Evolutionary conservation across 2,797 vertebrate species (phyloP), one percentile per base, ranked within the genome.

Genomic region (Hemitrygon akajei): DNA sequence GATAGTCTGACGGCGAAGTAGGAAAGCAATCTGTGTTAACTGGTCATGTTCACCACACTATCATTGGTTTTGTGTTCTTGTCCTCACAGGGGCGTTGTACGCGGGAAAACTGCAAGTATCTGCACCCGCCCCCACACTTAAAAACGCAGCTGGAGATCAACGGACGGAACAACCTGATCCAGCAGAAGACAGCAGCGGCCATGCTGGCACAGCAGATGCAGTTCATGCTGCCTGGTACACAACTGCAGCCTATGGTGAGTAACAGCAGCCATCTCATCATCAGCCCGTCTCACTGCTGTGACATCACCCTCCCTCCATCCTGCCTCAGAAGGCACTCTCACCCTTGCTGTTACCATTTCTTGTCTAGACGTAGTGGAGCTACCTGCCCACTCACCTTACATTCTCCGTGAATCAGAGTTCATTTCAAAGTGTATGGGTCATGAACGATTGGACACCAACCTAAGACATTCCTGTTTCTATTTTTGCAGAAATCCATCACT

Each of bases 171-270:
- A 99, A 99, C 97, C 97, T 99, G 96, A 99, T 99, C 96, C 98
- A 99, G 96, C 98, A 99, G 96, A 99, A 99, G 97, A 98, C 98
- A 0, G 97, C 98, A 0, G 98, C 98, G 30, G 98, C 98, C 96
- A 99, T 99, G 98, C 98, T 99, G 94, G 97, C 99, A 95, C 99
- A 99, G 96, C 98, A 99, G 95, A 98, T 99, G 98, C 99, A 99
- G 96, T 98, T 98, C 96, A 98, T 99, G 98, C 96, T 99, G 91
- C 98, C 98, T 0, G 98, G 98, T 94, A 95, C 98, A 30, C 98
- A 98, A 94, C 96, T 99, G 96, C 97, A 99, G 96, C 98, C 98
- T 30, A 97, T 99, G 95, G 99, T 99, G 96, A 99, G 98, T 96
- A 58, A 56, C 20, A 27, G 25, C 47, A 80, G 76, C 7, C 93